Base-by-base conservation (phyloP, 2,113 vertebrate species). In the Hemiscyllium ocellatum region DNA sequence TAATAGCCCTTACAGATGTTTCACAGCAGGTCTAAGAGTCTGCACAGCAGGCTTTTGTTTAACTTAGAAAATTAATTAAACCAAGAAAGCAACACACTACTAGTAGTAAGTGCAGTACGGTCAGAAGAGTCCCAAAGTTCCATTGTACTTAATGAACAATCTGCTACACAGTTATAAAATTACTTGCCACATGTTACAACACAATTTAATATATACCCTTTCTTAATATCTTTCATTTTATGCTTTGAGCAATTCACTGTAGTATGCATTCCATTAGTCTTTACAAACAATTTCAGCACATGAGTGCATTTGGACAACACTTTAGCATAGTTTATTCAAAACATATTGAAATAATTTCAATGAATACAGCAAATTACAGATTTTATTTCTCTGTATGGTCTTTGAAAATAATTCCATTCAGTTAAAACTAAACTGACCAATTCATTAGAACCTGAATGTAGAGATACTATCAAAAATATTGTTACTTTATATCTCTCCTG, bases 31-130 rank as follows among this genome's bases (percentile, higher is more conserved):
- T 52, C 24, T 95, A 13, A 95, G 66, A 76, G 94, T 52, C 68
- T 47, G 33, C 66, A 95, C 94, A 95, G 94, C 94, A 76, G 94
- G 69, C 68, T 95, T 72, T 95, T 95, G 68, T 95, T 76, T 72
- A 37, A 94, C 56, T 47, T 94, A 42, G 66, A 94, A 94, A 94
- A 37, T 22, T 94, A 94, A 68, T 94, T 94, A 66, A 69, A 95
- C 94, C 70, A 47, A 95, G 47, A 94, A 72, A 69, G 94, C 94
- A 72, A 72, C 68, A 50, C 94, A 10, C 50, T 29, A 33, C 10
- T 42, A 95, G 94, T 29, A 50, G 69, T 29, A 76, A 95, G 94
- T 24, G 72, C 2, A 76, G 42, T 47, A 24, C 47, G 33, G 69
- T 95, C 94, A 52, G 68, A 52, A 95, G 69, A 52, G 26, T 24